These are phyloP conservation scores for Cryptophagus acutangulus DNA, from an alignment of 2,888 invertebrate species.

Conservation along the genomic window DNA sequence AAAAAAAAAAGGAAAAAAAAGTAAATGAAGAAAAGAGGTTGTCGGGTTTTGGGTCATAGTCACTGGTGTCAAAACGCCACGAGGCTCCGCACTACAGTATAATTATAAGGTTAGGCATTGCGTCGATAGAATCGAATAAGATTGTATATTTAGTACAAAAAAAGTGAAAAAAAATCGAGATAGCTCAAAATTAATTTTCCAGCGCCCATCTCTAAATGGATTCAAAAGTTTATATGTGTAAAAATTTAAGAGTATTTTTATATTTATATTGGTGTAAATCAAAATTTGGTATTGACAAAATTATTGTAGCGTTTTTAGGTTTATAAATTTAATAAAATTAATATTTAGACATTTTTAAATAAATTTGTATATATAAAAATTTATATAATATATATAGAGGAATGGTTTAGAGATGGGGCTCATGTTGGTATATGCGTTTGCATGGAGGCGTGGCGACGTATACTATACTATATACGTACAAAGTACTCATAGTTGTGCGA, in stretches of 20 bases:
- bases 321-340: slow-evolving; percentile 55
- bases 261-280: slow-evolving; percentile 53
- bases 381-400: slow-evolving; percentile 58
- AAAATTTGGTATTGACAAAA: slow-evolving; percentile 51
- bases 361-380: slow-evolving; percentile 66
- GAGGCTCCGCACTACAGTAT: slow-evolving; percentile 41
- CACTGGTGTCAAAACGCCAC: slow-evolving; percentile 47
- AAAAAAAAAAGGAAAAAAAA: too few relatives aligned
- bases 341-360: slow-evolving; percentile 64
- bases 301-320: slow-evolving; percentile 51
- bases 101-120: slow-evolving; percentile 48
- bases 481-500: slow-evolving; percentile 48
- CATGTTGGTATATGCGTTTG: slow-evolving; percentile 43
- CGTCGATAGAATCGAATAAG: slow-evolving; percentile 50
- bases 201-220: slow-evolving; percentile 29
- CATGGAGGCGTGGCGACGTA: slow-evolving; percentile 47
- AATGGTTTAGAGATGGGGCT: slow-evolving; percentile 45
- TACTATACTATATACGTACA: slow-evolving; percentile 50
- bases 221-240: slow-evolving; percentile 48
- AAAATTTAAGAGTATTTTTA: slow-evolving; percentile 52
- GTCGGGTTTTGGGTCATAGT: slow-evolving; percentile 46
- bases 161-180: slow-evolving; percentile 46
- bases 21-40: slow-evolving; percentile 33
- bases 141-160: slow-evolving; percentile 50
- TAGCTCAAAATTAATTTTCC: slow-evolving; percentile 49